Percentiles rank a stretch among this genome's conserved stretches.
Evolutionary conservation across 1,140 invertebrate genomes (phyloP).

Genomic region (Macrobrachium rosenbergii): DNA sequence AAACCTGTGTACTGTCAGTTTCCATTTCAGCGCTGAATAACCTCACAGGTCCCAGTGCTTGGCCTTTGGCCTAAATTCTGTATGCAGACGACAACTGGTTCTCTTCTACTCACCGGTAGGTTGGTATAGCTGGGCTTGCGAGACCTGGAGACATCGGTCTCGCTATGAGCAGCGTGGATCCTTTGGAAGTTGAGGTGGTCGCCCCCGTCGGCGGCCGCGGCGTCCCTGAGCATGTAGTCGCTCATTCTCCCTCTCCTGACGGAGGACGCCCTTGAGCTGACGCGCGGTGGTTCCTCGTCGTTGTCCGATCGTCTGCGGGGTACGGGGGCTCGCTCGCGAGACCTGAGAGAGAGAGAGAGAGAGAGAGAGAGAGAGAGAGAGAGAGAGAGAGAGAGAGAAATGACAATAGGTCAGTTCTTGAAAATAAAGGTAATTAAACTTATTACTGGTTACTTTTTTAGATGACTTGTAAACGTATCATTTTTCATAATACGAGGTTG

Average conservation of each 20-base stretch:
- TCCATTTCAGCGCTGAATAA: too few species aligned
- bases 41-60: too few species aligned
- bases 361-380: background rate
- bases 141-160: slow-evolving; percentile 45
- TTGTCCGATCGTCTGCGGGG: slow-evolving; percentile 39
- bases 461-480: too few species aligned
- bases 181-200: slow-evolving; percentile 32
- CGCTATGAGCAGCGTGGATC: slow-evolving; percentile 45
- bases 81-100: too few species aligned
- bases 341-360: slow-evolving; percentile 6
- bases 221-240: slow-evolving; percentile 43
- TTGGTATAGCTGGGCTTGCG: slow-evolving; percentile 29
- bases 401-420: background rate
- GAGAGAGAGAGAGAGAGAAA: background rate
- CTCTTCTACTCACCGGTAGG: slow-evolving; percentile 5
- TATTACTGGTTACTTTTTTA: background rate
- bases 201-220: slow-evolving; percentile 15
- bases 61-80: too few species aligned
- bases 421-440: background rate
- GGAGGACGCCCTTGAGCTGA: slow-evolving; percentile 9
- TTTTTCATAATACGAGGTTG: too few species aligned
- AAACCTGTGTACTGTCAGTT: too few species aligned
- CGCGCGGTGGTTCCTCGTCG: slow-evolving; percentile 26
- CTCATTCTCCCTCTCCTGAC: slow-evolving; percentile 42
- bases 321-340: slow-evolving; percentile 22